Conservation (phyloP, 2,888 invertebrate species). For the Ectemnius cavifrons region DNA sequence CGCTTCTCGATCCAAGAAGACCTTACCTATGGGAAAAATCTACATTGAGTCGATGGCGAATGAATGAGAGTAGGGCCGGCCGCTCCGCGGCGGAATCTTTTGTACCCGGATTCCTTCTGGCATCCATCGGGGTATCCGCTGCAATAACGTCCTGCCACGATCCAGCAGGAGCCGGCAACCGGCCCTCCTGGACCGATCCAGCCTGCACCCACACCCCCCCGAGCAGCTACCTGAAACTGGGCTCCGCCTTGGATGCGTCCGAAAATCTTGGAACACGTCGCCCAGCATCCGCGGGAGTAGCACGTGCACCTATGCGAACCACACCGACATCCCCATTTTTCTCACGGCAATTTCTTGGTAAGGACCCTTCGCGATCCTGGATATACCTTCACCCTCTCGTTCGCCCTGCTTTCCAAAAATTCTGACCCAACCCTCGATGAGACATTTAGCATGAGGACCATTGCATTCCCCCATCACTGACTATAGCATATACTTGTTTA, state of each 20-base stretch:
- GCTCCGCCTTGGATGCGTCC: constrained; percentile 20
- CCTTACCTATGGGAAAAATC: constrained; percentile 71
- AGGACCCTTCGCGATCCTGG: constrained; percentile 26
- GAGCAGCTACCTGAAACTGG: constrained; percentile 45
- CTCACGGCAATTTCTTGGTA: constrained; percentile 55
- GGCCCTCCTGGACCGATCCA: constrained; percentile 21
- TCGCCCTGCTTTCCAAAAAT: background rate
- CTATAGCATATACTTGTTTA: background rate
- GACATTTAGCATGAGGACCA: background rate
- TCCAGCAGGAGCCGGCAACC: constrained; percentile 16
- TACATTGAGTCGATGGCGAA: constrained; percentile 69
- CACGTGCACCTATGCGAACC: constrained; percentile 45
- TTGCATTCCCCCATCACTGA: background rate
- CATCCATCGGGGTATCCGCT: constrained; percentile 39
- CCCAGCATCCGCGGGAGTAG: background rate
- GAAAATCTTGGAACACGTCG: background rate
- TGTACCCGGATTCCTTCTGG: constrained; percentile 71
- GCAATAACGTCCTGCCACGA: constrained; percentile 43
- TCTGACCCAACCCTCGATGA: background rate
- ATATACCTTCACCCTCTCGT: constrained; percentile 19
- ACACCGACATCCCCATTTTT: constrained; percentile 41
- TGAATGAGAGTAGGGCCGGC: constrained; percentile 66
- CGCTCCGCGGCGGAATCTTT: constrained; percentile 70
- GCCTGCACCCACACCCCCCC: constrained; percentile 30
- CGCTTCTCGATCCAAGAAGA: constrained; percentile 14